Conservation (phyloP, 2,888 invertebrate genomes). For the Plebejus argus region DNA sequence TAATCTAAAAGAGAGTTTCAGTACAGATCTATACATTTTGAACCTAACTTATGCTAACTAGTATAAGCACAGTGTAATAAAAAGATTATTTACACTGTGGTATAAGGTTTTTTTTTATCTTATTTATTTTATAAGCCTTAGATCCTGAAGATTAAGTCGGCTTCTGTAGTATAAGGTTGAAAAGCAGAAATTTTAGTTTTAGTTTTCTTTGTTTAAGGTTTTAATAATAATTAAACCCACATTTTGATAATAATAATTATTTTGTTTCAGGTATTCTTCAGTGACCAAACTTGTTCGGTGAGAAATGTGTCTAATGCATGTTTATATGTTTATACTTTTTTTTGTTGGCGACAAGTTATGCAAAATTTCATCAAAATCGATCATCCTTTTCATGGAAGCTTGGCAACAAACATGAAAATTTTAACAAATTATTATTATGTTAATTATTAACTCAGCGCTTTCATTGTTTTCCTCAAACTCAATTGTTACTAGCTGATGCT, state of each 20-base stretch:
- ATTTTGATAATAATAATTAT: conserved; percentile 33
- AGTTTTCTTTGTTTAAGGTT: background rate
- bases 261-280: conserved; percentile 76
- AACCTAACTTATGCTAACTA: too few relatives aligned
- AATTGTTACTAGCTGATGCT: conserved; percentile 27
- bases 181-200: background rate
- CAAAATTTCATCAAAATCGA: too few relatives aligned
- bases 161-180: too few relatives aligned
- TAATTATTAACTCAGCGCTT: conserved; percentile 3
- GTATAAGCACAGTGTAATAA: too few relatives aligned
- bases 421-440: background rate
- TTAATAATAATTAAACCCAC: too few relatives aligned
- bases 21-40: background rate
- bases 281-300: conserved; percentile 53
- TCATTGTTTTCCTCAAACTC: conserved; percentile 30
- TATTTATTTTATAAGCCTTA: too few relatives aligned
- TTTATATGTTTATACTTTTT: background rate
- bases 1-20: background rate
- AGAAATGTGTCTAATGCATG: conserved; percentile 46
- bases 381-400: too few relatives aligned
- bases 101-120: too few relatives aligned
- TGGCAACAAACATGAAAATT: too few relatives aligned
- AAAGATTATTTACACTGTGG: too few relatives aligned
- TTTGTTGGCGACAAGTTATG: too few relatives aligned
- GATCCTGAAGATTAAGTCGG: too few relatives aligned